A percentile compares a stretch with the other conserved stretches of the same genome.
These are phyloP conservation scores for Oscarella lobularis DNA, from an alignment of 37 sponge, comb jelly and placozoan species.

Conservation along the genomic window DNA sequence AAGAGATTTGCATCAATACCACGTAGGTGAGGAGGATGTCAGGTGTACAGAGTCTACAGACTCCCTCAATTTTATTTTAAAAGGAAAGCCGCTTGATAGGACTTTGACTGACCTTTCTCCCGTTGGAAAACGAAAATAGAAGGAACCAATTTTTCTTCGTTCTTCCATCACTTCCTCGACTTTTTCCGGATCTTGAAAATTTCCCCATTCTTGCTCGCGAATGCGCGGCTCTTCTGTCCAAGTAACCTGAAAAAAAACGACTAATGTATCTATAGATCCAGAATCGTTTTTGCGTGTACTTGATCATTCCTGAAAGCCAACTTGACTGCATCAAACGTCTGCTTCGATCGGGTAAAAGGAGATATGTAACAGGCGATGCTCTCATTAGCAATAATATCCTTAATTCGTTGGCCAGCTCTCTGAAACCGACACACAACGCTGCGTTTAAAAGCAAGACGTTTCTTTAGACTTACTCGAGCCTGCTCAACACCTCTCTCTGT, in stretches of 20 bases:
- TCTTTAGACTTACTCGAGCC: slow-evolving; percentile 28
- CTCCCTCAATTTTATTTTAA: no score
- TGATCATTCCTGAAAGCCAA: slow-evolving; percentile 48
- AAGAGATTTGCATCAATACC: no score
- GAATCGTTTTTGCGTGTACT: no score
- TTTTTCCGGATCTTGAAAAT: slow-evolving; percentile 46
- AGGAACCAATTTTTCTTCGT: slow-evolving; percentile 56
- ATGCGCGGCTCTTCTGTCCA: slow-evolving; percentile 57
- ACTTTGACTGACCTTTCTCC: slow-evolving; percentile 51
- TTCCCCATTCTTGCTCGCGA: slow-evolving; percentile 82
- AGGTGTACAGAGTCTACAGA: no score
- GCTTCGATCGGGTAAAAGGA: slow-evolving; percentile 48
- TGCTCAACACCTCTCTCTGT: slow-evolving; percentile 44
- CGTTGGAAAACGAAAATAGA: slow-evolving; percentile 67
- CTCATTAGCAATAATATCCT: slow-evolving; percentile 41
- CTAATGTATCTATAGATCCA: no score
- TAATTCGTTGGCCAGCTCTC: slow-evolving; percentile 46
- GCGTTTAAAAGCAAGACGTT: no score
- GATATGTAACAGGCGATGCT: slow-evolving; percentile 65
- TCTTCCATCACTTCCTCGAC: slow-evolving; percentile 30
- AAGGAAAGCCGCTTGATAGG: no score
- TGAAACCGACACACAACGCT: slow-evolving; percentile 15
- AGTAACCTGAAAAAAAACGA: not conserved
- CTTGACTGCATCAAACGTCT: slow-evolving; percentile 43
- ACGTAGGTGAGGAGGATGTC: no score